Evolutionary conservation across 2,888 invertebrate genomes (phyloP), one percentile per base, ranked within the genome.

Genomic region (Furcula furcula): DNA sequence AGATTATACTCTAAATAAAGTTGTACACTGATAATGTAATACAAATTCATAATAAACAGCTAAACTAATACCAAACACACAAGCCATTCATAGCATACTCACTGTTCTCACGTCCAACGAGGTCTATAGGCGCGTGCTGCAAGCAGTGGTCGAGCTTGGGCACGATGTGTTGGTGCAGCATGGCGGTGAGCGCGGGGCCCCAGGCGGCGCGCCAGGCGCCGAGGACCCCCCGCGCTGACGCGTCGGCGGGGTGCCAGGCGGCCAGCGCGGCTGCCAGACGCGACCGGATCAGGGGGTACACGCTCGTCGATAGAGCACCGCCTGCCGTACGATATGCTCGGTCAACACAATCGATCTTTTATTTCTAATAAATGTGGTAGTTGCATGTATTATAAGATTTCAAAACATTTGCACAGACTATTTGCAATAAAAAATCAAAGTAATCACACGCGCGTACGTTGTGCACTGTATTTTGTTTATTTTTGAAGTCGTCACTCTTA

Each of bases 211-310:
- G 84, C 99, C 99, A 99, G 0, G 99, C 98, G 34, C 93, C 92
- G 14, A 99, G 90, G 90, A 99, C 96, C 13, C 95, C 91, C 50
- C 96, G 92, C 0, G 98, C 99, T 0, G 98, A 98, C 21, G 93
- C 91, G 87, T 99, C 99, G 0, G 95, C 95, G 0, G 98, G 98
- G 84, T 97, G 95, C 99, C 99, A 99, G 33, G 94, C 94, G n/a
- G 92, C 91, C 44, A 99, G 89, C 7, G 98, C 98, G 20, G 91
- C 91, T 16, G 96, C 95, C 30, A 99, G 89, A 69, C 98, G 98
- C 31, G 97, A 94, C 26, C 98, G 92, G 56, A 99, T 97, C 25
- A 95, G 93, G 0, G 97, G 96, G 87, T 97, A 98, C 19, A 98
- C 93, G 0, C 87, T 81, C 0, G 86, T 82, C 13, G 91, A 88